Base-by-base conservation (phyloP, 1,140 invertebrate species). In the Polypedilum vanderplanki region DNA sequence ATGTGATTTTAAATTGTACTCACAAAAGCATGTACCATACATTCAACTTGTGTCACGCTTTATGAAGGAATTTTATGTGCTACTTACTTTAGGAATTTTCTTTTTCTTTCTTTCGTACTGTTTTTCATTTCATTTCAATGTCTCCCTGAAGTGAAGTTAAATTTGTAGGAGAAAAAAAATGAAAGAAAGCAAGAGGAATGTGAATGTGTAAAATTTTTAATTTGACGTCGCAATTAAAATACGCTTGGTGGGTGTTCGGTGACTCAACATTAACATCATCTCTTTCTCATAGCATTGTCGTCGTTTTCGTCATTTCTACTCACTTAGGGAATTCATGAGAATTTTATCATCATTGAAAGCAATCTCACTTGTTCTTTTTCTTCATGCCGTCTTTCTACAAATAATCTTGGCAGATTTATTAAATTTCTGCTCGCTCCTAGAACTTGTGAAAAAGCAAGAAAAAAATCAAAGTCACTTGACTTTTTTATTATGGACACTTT, bases 171-270 rank as follows among this genome's bases (percentile, higher is more conserved):
- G 41, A 46, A n/a, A n/a, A n/a, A n/a, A n/a, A n/a, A n/a, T n/a
- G n/a, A n/a, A n/a, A n/a, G n/a, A n/a, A 33, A 33, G 24, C n/a
- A n/a, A 33, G 24, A 33, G 5, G 24, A 57, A n/a, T 57, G n/a
- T 57, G 46, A 57, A 57, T 57, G 46, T 57, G 46, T 57, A 57
- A 57, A 57, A 57, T 57, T 57, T 57, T 57, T 57, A 57, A 57
- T 57, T 57, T 57, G n/a, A 57, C 46, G 46, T n/a, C 12, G 46
- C 46, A 57, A 57, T 57, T 57, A 57, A 57, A 57, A 57, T 57
- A 57, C 12, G n/a, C 46, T 57, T 57, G 46, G 46, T 57, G 46
- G 46, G 46, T 57, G 46, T 57, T 57, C 46, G 46, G 46, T 57
- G 46, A 57, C 46, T 57, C 12, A 57, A 57, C 46, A 57, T 57